A percentile compares a stretch with the other conserved stretches of the same genome.
phyloP scores from a whole-genome alignment of 2,113 vertebrate species.

The Gallinago media region DNA sequence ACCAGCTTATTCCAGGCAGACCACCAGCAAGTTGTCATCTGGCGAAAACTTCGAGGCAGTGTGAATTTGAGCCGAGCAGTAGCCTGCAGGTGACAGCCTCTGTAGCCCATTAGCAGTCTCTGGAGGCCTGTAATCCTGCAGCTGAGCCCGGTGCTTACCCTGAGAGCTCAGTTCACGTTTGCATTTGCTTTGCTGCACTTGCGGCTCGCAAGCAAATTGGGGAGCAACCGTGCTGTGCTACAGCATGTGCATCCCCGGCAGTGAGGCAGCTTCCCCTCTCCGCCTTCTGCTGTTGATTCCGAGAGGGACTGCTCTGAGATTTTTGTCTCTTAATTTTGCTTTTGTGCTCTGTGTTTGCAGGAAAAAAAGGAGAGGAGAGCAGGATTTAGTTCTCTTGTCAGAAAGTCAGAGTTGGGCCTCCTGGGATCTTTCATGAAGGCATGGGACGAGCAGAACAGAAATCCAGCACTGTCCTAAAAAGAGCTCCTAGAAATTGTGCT shows the following conservation, averaged over 20 bases:
- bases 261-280: background rate
- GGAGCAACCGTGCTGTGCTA: background rate
- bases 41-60: background rate
- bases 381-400: background rate
- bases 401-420: background rate
- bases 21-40: background rate
- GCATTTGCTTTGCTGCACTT: background rate
- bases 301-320: background rate
- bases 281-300: background rate
- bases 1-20: background rate
- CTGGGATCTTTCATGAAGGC: background rate
- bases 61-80: slow-evolving; percentile 34
- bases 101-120: slow-evolving; percentile 53
- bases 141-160: slow-evolving; percentile 29
- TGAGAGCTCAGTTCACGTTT: background rate
- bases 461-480: background rate
- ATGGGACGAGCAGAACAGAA: background rate
- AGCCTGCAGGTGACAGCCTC: slow-evolving; percentile 45
- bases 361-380: background rate
- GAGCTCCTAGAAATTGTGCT: background rate
- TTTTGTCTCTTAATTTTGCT: background rate
- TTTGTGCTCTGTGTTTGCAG: background rate
- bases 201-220: background rate
- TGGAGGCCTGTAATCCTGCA: background rate
- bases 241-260: background rate